phyloP scores from a whole-genome alignment of 2,888 invertebrate genomes.

The Conus canariensis region DNA sequence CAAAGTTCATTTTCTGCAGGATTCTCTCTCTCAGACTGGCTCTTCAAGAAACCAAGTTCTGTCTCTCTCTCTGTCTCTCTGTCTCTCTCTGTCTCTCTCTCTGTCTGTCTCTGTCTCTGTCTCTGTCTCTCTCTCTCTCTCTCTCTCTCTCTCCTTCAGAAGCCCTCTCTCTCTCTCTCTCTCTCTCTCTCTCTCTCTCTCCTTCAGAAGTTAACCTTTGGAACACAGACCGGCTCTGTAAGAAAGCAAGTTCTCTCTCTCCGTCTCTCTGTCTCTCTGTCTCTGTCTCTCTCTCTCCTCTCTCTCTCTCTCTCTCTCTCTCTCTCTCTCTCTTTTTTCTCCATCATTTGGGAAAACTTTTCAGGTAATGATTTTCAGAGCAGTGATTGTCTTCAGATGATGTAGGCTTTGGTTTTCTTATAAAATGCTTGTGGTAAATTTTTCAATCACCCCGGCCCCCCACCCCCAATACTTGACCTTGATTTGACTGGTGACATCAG shows the following conservation, averaged over 20 bases:
- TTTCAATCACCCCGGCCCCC: too few species aligned
- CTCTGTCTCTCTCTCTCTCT: slow-evolving; percentile 7
- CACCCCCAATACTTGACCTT: too few species aligned
- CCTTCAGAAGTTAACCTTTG: too few species aligned
- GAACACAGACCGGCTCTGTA: too few species aligned
- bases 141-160: neutral
- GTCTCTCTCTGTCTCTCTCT: neutral
- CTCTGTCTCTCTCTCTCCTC: neutral
- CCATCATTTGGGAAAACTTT: neutral
- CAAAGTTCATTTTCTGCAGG: too few species aligned
- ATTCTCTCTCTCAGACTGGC: neutral
- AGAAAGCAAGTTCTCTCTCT: too few species aligned
- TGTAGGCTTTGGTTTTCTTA: too few species aligned
- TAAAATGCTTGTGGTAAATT: too few species aligned
- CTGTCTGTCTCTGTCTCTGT: neutral
- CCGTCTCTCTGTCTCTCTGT: neutral
- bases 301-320: neutral
- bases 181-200: neutral
- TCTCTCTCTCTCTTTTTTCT: neutral
- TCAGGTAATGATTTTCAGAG: too few species aligned
- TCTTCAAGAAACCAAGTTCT: too few species aligned
- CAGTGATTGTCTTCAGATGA: too few species aligned
- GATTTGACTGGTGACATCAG: too few species aligned
- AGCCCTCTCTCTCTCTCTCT: neutral
- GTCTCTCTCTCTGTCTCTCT: neutral